Conservation (phyloP, 2,888 invertebrate genomes). For the Epinotia bilunana region DNA sequence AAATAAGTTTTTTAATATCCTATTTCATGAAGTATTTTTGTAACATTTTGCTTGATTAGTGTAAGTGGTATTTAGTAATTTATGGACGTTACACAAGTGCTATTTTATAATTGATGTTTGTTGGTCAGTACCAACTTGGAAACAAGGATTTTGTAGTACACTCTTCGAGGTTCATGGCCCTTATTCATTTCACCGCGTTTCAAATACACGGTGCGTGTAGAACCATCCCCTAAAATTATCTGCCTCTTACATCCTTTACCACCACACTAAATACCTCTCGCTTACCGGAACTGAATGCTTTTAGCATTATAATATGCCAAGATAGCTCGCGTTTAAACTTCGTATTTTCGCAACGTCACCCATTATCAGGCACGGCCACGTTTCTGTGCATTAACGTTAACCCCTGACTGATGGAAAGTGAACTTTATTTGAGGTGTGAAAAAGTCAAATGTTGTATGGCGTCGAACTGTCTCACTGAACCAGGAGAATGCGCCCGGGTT, state of each 20-base stretch:
- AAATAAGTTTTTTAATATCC: too few species aligned
- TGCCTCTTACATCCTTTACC: constrained; percentile 4
- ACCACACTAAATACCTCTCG: constrained; percentile 15
- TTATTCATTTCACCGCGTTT: neutral
- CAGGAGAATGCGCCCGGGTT: constrained; percentile 63
- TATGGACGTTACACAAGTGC: too few species aligned
- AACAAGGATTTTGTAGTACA: neutral
- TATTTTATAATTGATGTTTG: too few species aligned
- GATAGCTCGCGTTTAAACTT: constrained; percentile 41
- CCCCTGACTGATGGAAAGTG: constrained; percentile 49
- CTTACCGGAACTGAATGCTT: constrained; percentile 35
- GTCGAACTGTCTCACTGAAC: constrained; percentile 54
- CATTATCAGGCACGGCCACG: constrained; percentile 72
- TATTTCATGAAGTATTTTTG: too few species aligned
- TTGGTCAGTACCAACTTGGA: neutral
- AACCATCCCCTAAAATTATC: neutral
- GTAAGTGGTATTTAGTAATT: too few species aligned
- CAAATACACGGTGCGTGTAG: neutral
- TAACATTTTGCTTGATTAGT: too few species aligned
- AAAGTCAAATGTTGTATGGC: constrained; percentile 62
- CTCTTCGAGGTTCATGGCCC: neutral
- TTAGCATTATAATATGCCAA: constrained; percentile 34
- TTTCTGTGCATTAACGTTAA: constrained; percentile 71
- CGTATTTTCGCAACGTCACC: constrained; percentile 48
- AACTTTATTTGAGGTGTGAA: constrained; percentile 54